phyloP scores from a whole-genome alignment of 2,888 invertebrate genomes.

The Ashinkailepas kermadecensis region DNA sequence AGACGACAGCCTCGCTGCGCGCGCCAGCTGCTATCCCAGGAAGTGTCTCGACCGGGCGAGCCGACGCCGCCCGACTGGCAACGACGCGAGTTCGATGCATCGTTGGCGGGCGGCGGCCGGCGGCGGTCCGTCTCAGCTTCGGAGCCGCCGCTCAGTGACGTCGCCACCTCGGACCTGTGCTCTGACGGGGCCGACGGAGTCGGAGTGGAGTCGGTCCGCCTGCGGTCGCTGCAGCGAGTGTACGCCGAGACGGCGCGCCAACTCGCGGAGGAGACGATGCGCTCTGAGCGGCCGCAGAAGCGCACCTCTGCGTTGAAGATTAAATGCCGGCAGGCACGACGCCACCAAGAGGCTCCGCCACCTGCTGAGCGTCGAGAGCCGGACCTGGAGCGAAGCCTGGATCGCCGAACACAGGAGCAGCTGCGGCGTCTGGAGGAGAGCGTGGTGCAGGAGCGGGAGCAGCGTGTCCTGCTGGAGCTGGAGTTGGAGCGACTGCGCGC shows the following conservation, averaged over 20 bases:
- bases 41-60: background rate
- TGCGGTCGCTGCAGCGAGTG: background rate
- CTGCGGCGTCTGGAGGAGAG: background rate
- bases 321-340: background rate
- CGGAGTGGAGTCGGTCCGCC: background rate
- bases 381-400: background rate
- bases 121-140: no score
- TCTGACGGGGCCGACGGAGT: background rate
- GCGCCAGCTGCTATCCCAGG: background rate
- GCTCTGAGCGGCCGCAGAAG: background rate
- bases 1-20: background rate
- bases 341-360: background rate
- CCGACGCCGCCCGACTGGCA: no score
- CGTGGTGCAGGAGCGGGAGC: background rate
- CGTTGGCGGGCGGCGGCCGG: no score
- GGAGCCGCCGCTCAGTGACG: background rate
- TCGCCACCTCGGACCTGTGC: background rate
- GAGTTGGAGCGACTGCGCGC: background rate
- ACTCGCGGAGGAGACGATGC: background rate
- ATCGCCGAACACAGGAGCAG: background rate
- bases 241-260: background rate
- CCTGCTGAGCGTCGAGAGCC: background rate
- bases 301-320: background rate
- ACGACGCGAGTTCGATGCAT: no score
- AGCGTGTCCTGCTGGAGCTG: conserved; percentile 10